Conservation (phyloP, 2,888 invertebrate species). For the Scaptomyza tumidula region DNA sequence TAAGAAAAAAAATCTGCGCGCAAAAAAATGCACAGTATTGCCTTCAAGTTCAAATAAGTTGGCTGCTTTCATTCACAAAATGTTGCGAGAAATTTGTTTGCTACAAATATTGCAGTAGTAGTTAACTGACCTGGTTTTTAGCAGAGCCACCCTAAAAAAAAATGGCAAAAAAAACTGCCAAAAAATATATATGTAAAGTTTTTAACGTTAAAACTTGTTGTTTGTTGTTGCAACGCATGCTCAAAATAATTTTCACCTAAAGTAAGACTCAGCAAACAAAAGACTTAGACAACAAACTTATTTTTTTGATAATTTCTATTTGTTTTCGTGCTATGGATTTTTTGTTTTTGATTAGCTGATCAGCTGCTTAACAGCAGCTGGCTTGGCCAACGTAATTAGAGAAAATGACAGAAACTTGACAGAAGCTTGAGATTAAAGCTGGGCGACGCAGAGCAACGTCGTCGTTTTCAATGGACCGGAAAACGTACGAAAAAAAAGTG, state of each 20-base stretch:
- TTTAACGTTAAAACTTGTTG: conserved; percentile 24
- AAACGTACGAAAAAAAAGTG: conserved; percentile 68
- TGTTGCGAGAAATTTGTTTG: conserved; percentile 47
- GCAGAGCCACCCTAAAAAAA: conserved; percentile 15
- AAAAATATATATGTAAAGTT: conserved; percentile 13
- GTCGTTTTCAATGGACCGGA: conserved; percentile 76
- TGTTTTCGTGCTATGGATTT: conserved; percentile 37
- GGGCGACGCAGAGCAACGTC: conserved; percentile 8
- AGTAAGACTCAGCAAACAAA: conserved; percentile 48
- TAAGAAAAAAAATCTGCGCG: conserved; percentile 29
- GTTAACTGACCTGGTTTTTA: conserved; percentile 56
- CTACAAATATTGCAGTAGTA: conserved; percentile 47
- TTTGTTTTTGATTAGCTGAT: conserved; percentile 40
- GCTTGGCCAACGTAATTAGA: conserved; percentile 58
- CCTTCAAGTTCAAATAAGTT: conserved; percentile 20
- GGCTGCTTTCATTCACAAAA: conserved; percentile 35
- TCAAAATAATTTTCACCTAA: conserved; percentile 54
- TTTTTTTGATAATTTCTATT: conserved; percentile 7
- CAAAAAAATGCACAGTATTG: conserved; percentile 24
- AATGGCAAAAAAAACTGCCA: conserved; percentile 1
- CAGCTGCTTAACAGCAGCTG: conserved; percentile 47
- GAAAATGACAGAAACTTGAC: conserved; percentile 60
- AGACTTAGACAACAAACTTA: conserved; percentile 70
- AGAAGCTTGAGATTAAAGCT: conserved; percentile 56
- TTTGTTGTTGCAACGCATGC: conserved; percentile 19